phyloP scores from a whole-genome alignment of 2,888 invertebrate species.

The Pterostichus madidus region DNA sequence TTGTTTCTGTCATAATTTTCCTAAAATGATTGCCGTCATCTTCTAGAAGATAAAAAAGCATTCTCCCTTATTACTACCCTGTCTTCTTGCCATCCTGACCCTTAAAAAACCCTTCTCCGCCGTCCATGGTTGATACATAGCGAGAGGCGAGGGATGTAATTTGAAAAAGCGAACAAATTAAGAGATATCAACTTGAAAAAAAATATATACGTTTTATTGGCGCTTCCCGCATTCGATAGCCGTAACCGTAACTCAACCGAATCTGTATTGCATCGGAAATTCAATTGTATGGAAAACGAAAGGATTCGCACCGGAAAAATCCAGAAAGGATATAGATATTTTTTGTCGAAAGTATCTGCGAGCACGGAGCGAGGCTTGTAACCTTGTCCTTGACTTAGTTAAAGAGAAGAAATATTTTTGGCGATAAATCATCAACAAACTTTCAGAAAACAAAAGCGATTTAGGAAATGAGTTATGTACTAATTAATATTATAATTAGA shows the following conservation, averaged over 20 bases:
- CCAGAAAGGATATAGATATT: not conserved
- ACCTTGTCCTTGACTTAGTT: slow-evolving; percentile 16
- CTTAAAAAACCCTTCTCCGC: not conserved
- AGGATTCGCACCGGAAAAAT: slow-evolving; percentile 9
- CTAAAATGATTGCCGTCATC: no score
- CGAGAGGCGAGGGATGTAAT: slow-evolving; percentile 49
- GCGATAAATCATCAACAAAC: no score
- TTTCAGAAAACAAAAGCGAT: no score
- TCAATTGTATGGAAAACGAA: slow-evolving; percentile 55
- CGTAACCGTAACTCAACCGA: slow-evolving; percentile 25
- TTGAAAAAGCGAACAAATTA: slow-evolving; percentile 62
- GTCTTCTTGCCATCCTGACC: not conserved
- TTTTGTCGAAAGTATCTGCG: not conserved
- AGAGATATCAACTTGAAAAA: slow-evolving; percentile 63
- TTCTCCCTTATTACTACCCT: not conserved
- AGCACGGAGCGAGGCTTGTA: not conserved
- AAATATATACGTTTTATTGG: slow-evolving; percentile 64
- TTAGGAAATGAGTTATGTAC: no score
- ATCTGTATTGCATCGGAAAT: slow-evolving; percentile 11
- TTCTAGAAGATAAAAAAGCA: not conserved
- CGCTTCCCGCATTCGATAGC: slow-evolving; percentile 10
- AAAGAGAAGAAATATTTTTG: no score
- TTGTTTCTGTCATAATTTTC: no score
- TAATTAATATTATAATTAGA: no score
- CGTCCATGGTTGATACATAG: slow-evolving; percentile 47